Evolutionary conservation across 2,888 invertebrate genomes (phyloP).

Genomic region (Ariolimax columbianus): DNA sequence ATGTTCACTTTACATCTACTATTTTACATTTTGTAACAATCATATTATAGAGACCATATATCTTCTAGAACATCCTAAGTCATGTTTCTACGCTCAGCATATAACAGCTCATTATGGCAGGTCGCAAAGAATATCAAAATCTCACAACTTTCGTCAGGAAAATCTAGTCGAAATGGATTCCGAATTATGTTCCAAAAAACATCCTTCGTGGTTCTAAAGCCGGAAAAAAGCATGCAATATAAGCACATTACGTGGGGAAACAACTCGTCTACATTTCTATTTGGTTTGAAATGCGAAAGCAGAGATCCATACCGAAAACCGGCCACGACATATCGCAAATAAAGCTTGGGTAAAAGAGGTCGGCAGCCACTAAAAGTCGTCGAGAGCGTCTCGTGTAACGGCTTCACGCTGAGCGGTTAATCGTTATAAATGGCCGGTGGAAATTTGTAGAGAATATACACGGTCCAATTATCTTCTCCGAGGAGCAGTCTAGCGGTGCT

Average conservation of each 20-base stretch:
- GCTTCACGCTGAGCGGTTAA: conserved; percentile 10
- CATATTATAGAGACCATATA: too few species aligned
- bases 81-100: too few species aligned
- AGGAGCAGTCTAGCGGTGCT: conserved; percentile 12
- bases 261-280: background rate
- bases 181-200: too few species aligned
- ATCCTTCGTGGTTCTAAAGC: too few species aligned
- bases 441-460: conserved; percentile 36
- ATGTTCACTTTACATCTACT: too few species aligned
- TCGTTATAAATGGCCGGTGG: conserved; percentile 31
- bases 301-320: background rate
- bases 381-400: background rate
- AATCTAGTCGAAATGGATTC: too few species aligned
- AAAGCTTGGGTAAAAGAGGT: background rate
- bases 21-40: too few species aligned
- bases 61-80: too few species aligned
- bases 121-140: too few species aligned
- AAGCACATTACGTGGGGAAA: background rate
- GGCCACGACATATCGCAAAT: background rate
- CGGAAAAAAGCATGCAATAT: too few species aligned
- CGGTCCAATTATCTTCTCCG: conserved; percentile 23
- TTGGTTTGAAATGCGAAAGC: background rate
- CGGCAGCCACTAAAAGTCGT: background rate
- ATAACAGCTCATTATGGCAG: too few species aligned
- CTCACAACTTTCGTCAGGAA: too few species aligned